Percentiles rank a stretch among this genome's conserved stretches.
Conservation (phyloP, 2,888 invertebrate species). For the Temnothorax rugatulus region DNA sequence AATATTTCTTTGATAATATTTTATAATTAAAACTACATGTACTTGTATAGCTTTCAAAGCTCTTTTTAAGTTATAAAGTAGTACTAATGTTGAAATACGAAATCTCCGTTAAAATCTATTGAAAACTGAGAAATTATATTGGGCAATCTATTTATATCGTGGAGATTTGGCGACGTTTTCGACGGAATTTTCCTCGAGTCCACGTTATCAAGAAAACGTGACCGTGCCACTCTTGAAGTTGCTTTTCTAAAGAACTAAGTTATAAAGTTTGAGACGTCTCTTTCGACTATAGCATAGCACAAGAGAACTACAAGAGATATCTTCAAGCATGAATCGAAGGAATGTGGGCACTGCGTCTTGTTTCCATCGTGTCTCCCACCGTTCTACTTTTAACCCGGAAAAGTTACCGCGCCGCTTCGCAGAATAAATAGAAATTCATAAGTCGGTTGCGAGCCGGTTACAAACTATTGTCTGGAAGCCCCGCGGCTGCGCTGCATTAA, state of each 20-base stretch:
- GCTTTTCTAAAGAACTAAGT: background rate
- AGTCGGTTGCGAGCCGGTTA: slow-evolving; percentile 12
- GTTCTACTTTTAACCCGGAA: slow-evolving; percentile 31
- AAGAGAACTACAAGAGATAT: background rate
- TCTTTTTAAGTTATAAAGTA: background rate
- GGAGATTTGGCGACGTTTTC: slow-evolving; percentile 2
- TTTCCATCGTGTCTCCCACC: background rate
- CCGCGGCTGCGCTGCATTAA: slow-evolving; percentile 23
- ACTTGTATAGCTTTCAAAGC: background rate
- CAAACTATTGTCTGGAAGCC: slow-evolving; percentile 27
- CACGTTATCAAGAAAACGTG: slow-evolving; percentile 11
- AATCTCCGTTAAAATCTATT: background rate
- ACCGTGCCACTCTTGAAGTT: background rate
- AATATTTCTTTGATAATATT: slow-evolving; percentile 1
- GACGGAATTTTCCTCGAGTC: background rate
- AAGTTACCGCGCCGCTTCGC: background rate
- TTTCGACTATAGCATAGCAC: background rate
- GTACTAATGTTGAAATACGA: slow-evolving; percentile 3
- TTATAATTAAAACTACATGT: background rate
- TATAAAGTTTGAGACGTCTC: slow-evolving; percentile 12
- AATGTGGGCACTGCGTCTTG: no score
- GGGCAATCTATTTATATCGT: background rate
- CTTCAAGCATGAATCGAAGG: background rate
- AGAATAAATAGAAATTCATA: slow-evolving; percentile 46
- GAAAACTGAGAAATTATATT: slow-evolving; percentile 12